Base-by-base conservation (phyloP, 2,888 invertebrate genomes). In the Tanytarsus gracilentus region DNA sequence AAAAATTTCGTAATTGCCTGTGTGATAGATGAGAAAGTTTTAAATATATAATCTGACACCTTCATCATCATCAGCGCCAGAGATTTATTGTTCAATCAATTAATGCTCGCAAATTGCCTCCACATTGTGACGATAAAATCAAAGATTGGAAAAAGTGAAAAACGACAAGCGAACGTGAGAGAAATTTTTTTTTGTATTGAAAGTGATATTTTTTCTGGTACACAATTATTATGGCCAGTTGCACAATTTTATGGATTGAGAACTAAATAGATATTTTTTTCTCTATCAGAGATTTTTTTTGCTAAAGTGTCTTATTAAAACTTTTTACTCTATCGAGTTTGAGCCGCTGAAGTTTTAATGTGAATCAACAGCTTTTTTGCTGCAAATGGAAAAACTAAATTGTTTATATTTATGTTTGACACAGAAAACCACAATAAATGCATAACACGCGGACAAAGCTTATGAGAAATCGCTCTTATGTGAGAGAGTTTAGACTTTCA, bases 1-100 rank as follows among this genome's bases (percentile, higher is more conserved):
- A 18, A 44, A 44, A 21, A 7, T 21, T 44, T 49, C 49, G 21
- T 49, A 49, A 49, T 49, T 26, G 25, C n/a, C 21, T 26, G 14
- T 6, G 9, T 56, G 56, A 56, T 56, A 26, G 56, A 56, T 27
- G 56, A 56, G 56, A 56, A 56, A 56, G 56, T 44, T n/a, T n/a
- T n/a, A n/a, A n/a, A n/a, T n/a, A n/a, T 25, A 40, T 56, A 56
- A 44, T 56, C 40, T 53, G 44, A 44, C 44, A 44, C 44, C 44
- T n/a, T 44, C 44, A 44, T 44, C 44, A 44, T 44, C 18, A 16
- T 8, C 9, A 6, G 1, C 23, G 18, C 16, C n/a, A 3, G 30
- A 30, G 4, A 44, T 18, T 44, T 44, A 44, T 44, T 44, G 44
- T 18, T 44, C 44, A 44, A 44, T 44, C 44, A 44, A 44, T 44